Conservation (phyloP, 2,113 vertebrate species). For the Albula goreensis region DNA sequence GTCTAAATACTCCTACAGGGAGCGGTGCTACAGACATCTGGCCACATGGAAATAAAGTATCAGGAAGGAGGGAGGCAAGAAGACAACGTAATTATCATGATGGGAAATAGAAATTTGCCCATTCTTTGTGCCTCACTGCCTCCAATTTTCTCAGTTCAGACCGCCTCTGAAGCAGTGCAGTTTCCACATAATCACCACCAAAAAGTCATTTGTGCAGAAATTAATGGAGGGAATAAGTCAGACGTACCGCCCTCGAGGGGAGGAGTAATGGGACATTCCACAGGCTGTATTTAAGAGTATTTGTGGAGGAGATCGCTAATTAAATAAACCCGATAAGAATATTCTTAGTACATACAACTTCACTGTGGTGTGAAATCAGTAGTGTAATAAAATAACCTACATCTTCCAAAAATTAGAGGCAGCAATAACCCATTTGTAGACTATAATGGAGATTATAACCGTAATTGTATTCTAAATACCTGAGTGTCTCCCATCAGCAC, state of each 20-base stretch:
- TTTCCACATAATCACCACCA: neutral
- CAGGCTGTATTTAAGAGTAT: neutral
- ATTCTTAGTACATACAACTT: neutral
- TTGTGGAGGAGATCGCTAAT: neutral
- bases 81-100: constrained; percentile 23
- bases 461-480: neutral
- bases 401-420: neutral
- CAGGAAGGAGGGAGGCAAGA: neutral
- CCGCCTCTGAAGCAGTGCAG: neutral
- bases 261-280: neutral
- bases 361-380: neutral
- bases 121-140: constrained; percentile 9
- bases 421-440: neutral
- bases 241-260: neutral
- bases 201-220: neutral
- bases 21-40: neutral
- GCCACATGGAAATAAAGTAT: neutral
- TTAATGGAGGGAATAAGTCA: constrained; percentile 12
- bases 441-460: neutral
- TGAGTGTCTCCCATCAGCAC: neutral
- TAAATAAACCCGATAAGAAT: neutral
- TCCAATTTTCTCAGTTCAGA: constrained; percentile 17
- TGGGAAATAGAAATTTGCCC: neutral
- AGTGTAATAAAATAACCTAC: neutral
- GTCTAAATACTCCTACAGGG: neutral